Evolutionary conservation across 2,888 invertebrate species (phyloP), one percentile per base, ranked within the genome.

Genomic region (Hypena proboscidalis): DNA sequence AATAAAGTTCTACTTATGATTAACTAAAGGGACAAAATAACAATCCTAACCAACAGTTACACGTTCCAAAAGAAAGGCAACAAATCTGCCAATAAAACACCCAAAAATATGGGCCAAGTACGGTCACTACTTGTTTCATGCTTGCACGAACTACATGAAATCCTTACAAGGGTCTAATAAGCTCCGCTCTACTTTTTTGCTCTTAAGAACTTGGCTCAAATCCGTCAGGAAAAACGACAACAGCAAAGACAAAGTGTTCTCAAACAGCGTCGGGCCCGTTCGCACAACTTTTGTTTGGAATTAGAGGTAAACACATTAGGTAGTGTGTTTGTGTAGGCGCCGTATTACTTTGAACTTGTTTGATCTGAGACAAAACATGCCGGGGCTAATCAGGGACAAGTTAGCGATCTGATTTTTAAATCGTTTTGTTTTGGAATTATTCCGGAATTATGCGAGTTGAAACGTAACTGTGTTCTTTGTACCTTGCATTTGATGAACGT

Each of bases 281-380:
- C 73, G 73, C 67, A 70, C 74, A 83, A 82, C 80, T 85, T 83
- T 82, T 86, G 87, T 87, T 88, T 83, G 82, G 78, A 80, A 79
- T 84, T 80, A 78, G 72, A 78, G 76, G 85, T 83, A 89, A 89
- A 88, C 88, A 87, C 89, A 89, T 89, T 89, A 85, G 85, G 80
- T 79, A 75, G 76, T 74, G 68, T 86, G 83, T 86, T 88, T 87
- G 85, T 74, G 77, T 84, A 86, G 84, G 85, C 80, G 77, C 74
- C 77, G 72, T 73, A 78, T 80, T 76, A 79, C 76, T 72, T 65
- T 62, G 62, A 73, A 77, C 79, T 76, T 84, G 85, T 88, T 87
- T 85, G 83, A 86, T 85, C 80, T 80, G 54, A 81, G 79, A 79
- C 80, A 78, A 77, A 79, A 77, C 76, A 76, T 74, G 72, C 73